These are phyloP conservation scores for Micoletzkya japonica DNA, from an alignment of 2,888 invertebrate species.

Conservation along the genomic window DNA sequence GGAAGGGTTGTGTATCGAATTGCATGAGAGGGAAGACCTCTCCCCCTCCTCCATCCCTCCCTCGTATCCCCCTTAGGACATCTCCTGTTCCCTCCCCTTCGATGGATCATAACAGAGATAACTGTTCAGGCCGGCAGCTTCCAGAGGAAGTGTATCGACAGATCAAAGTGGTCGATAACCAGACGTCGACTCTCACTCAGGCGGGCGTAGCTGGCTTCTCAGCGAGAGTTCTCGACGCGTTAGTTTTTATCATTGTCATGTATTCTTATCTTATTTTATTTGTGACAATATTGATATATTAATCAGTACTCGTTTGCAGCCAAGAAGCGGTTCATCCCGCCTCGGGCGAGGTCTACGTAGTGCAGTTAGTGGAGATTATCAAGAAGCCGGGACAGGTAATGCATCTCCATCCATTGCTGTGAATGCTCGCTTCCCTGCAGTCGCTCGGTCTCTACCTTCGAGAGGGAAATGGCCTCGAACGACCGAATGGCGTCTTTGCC, in stretches of 20 bases:
- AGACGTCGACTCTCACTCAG: slow-evolving; percentile 58
- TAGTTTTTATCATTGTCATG: background rate
- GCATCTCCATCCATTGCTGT: background rate
- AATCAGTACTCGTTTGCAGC: slow-evolving; percentile 36
- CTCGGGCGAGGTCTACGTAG: slow-evolving; percentile 49
- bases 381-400: slow-evolving; percentile 94
- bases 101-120: background rate
- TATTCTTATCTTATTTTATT: background rate
- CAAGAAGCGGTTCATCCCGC: slow-evolving; percentile 36
- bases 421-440: slow-evolving; percentile 22
- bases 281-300: background rate
- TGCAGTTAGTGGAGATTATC: slow-evolving; percentile 86
- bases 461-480: slow-evolving; percentile 95
- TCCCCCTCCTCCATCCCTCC: background rate
- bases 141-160: slow-evolving; percentile 59
- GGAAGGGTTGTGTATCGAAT: no score
- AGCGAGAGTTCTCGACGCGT: slow-evolving; percentile 54
- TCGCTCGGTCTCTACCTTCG: slow-evolving; percentile 86
- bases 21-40: background rate
- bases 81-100: no score
- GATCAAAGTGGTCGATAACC: slow-evolving; percentile 58
- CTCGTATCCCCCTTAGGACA: background rate
- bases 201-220: slow-evolving; percentile 58
- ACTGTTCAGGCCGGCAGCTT: slow-evolving; percentile 37
- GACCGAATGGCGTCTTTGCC: slow-evolving; percentile 95